Percentiles rank a stretch among this genome's conserved stretches.
phyloP scores from a whole-genome alignment of 2,888 invertebrate genomes.

The Cheiracanthium punctorium region DNA sequence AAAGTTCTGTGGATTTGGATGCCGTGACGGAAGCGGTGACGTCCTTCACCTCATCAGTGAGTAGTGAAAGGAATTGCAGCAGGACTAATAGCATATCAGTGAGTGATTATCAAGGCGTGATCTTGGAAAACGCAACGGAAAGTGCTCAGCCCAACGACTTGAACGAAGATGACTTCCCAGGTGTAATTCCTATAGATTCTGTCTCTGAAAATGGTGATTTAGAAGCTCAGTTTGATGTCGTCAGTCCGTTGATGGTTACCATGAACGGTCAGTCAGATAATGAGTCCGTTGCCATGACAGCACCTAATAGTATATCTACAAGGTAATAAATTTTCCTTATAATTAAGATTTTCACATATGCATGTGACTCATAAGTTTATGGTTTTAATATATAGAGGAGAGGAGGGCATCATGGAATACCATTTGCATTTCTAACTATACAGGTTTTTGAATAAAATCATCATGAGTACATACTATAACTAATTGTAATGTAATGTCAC shows the following conservation, averaged over 20 bases:
- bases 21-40: background rate
- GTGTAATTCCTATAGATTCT: background rate
- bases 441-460: no score
- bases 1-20: conserved; percentile 12
- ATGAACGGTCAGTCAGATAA: background rate
- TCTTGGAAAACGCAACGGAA: conserved; percentile 13
- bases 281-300: background rate
- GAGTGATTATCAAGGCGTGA: background rate
- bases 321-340: conserved; percentile 27
- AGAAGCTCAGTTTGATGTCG: background rate
- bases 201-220: background rate
- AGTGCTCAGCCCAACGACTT: background rate
- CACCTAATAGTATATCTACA: conserved; percentile 29
- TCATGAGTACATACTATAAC: no score
- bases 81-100: background rate
- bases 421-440: no score
- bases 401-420: no score
- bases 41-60: conserved; percentile 3
- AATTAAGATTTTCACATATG: no score
- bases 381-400: no score
- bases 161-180: background rate
- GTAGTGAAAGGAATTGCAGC: background rate
- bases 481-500: no score
- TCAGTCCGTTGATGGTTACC: background rate
- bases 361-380: no score